These are phyloP conservation scores for Florisuga fusca DNA, from an alignment of 2,797 vertebrate species.

Conservation along the genomic window DNA sequence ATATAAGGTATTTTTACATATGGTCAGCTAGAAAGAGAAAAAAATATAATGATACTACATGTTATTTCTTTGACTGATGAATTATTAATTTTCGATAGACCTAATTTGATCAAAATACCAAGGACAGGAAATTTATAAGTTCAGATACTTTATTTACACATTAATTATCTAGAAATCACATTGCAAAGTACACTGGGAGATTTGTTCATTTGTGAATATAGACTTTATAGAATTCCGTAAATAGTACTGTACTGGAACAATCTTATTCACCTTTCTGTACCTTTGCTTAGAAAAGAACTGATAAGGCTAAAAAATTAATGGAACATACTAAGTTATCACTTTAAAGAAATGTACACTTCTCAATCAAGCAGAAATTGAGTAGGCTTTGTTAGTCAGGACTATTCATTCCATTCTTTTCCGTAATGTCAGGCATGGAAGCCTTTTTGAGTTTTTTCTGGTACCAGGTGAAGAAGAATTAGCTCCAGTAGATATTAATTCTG, in stretches of 20 bases:
- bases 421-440: rapidly evolving
- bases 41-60: neutral
- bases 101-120: neutral
- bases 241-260: neutral
- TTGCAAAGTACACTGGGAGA: neutral
- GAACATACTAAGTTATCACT: neutral
- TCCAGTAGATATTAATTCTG: neutral
- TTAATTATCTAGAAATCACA: neutral
- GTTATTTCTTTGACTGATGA: neutral
- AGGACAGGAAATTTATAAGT: neutral
- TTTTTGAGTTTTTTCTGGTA: neutral
- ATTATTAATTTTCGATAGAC: neutral
- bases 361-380: neutral
- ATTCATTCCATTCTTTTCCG: neutral
- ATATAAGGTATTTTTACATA: neutral
- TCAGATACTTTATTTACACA: neutral
- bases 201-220: neutral
- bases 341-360: neutral
- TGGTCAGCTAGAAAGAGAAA: neutral
- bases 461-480: neutral
- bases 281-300: neutral
- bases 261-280: neutral
- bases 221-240: neutral
- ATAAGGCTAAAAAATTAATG: neutral
- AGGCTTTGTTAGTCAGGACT: neutral